phyloP scores from a whole-genome alignment of 2,888 invertebrate species.

The Drosophila pseudotakahashii region DNA sequence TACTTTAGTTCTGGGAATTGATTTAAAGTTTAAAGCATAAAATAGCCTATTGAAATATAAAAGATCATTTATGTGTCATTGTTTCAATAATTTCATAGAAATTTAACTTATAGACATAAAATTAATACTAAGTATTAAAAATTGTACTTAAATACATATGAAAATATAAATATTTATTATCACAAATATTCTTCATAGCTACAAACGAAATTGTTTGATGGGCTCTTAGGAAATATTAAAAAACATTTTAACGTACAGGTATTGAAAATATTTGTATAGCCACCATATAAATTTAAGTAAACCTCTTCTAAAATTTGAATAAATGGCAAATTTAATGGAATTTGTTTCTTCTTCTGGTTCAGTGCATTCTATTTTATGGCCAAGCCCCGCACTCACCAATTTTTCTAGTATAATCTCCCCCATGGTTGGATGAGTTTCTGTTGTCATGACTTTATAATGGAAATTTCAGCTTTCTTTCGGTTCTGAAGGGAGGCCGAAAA shows the following conservation, averaged over 20 bases:
- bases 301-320: not conserved
- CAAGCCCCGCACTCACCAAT: constrained; percentile 21
- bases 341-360: constrained; percentile 16
- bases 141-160: too few relatives aligned
- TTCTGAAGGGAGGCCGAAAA: constrained; percentile 16
- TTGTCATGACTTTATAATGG: constrained; percentile 60
- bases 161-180: not conserved
- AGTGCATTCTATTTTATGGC: constrained; percentile 16
- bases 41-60: not conserved
- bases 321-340: not conserved
- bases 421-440: constrained; percentile 35
- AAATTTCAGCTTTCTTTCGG: constrained; percentile 32
- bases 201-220: too few relatives aligned
- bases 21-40: not conserved
- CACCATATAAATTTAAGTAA: not conserved
- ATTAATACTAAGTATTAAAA: not conserved
- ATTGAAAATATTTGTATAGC: too few relatives aligned
- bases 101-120: not conserved
- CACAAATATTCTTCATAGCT: too few relatives aligned
- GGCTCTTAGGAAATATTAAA: too few relatives aligned
- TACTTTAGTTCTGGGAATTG: not conserved
- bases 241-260: too few relatives aligned
- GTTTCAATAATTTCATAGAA: too few relatives aligned
- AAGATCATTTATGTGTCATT: not conserved
- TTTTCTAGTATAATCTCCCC: constrained; percentile 13